Conservation (phyloP, 2,797 vertebrate species). For the Gymnopithys bicolor region DNA sequence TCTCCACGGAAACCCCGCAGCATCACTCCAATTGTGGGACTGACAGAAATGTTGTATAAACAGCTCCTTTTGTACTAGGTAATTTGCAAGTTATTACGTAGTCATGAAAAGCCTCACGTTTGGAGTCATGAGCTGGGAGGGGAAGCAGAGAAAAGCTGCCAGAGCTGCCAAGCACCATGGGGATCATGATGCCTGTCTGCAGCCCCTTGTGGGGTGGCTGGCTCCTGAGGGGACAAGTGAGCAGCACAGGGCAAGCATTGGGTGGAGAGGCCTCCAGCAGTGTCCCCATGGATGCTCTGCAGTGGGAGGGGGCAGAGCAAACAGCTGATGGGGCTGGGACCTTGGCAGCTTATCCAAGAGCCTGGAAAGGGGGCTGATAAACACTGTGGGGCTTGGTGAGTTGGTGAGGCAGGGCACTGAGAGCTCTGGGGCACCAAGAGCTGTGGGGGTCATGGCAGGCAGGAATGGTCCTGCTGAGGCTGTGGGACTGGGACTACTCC, state of each 20-base stretch:
- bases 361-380: not conserved
- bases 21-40: constrained; percentile 21
- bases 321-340: not conserved
- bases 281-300: rapidly evolving
- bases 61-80: constrained; percentile 60
- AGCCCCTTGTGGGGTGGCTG: not conserved
- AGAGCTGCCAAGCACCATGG: not conserved
- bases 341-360: not conserved
- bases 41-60: constrained; percentile 68
- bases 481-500: not conserved
- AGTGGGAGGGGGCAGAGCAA: not conserved
- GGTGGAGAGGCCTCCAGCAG: not conserved
- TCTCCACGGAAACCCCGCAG: constrained; percentile 65
- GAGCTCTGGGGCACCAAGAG: not conserved
- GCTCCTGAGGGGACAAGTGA: constrained; percentile 21
- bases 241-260: rapidly evolving
- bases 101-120: constrained; percentile 58
- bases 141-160: not conserved
- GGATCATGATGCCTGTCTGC: not conserved
- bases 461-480: not conserved
- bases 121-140: constrained; percentile 34
- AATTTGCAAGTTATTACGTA: constrained; percentile 67
- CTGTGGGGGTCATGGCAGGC: not conserved
- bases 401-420: rapidly evolving
- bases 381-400: not conserved